phyloP scores from a whole-genome alignment of 2,113 vertebrate species.

The Bostrychus sinensis region DNA sequence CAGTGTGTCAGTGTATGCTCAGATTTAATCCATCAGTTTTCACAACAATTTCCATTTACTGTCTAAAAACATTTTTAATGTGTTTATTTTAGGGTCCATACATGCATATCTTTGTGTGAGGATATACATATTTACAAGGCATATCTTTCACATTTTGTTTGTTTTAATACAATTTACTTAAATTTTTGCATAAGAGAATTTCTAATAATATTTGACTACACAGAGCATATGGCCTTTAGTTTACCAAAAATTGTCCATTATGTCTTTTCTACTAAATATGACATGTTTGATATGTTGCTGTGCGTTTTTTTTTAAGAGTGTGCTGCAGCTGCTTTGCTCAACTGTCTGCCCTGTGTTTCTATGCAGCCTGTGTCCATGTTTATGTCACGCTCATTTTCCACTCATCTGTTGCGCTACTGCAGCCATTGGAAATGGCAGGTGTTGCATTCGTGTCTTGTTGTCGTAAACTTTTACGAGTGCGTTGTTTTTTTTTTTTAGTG shows the following conservation, averaged over 20 bases:
- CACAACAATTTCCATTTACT: too few species aligned
- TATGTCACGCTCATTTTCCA: conserved; percentile 22
- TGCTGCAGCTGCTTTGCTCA: conserved; percentile 38
- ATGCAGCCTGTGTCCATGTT: conserved; percentile 7
- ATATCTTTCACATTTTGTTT: too few species aligned
- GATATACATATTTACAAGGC: too few species aligned
- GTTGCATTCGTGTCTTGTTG: conserved; percentile 30
- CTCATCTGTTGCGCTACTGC: conserved; percentile 35
- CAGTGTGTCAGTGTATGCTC: too few species aligned
- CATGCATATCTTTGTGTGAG: too few species aligned
- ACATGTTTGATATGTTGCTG: conserved; percentile 18
- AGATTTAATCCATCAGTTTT: too few species aligned
- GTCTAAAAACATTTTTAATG: too few species aligned
- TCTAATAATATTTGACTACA: too few species aligned
- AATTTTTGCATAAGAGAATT: too few species aligned
- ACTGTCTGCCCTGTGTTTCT: conserved; percentile 3
- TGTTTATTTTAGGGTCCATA: too few species aligned
- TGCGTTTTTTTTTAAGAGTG: conserved; percentile 10
- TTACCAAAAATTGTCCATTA: background rate
- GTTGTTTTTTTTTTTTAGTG: conserved; percentile 37
- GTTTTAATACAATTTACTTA: too few species aligned
- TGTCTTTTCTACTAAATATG: conserved; percentile 17
- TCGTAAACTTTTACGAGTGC: conserved; percentile 42
- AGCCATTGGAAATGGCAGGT: conserved; percentile 47
- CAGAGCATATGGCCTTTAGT: too few species aligned